A percentile compares a stretch with the other conserved stretches of the same genome.
phyloP scores from a whole-genome alignment of 2,113 vertebrate species.

The Thunnus thynnus region DNA sequence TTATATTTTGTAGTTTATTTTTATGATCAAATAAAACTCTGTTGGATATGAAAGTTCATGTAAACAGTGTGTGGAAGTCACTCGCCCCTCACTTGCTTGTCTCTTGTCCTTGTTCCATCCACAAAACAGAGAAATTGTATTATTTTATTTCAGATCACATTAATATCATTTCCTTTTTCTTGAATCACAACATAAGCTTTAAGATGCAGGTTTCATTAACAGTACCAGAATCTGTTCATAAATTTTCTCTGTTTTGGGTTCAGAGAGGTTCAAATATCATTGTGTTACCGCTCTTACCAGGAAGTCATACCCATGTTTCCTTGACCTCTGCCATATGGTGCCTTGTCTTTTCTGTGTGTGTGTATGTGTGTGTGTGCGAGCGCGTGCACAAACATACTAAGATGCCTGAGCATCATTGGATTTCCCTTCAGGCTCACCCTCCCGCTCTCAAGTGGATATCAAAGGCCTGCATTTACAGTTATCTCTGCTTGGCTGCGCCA shows the following conservation, averaged over 20 bases:
- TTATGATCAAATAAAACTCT: neutral
- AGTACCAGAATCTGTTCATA: neutral
- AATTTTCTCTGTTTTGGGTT: constrained; percentile 36
- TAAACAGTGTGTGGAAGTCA: no score
- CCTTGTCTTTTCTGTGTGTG: constrained; percentile 44
- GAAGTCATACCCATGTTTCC: constrained; percentile 37
- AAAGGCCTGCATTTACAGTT: constrained; percentile 85
- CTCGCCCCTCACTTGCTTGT: no score
- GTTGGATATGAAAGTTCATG: no score
- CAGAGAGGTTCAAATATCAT: constrained; percentile 43
- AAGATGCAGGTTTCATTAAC: constrained; percentile 19
- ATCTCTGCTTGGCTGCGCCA: constrained; percentile 81
- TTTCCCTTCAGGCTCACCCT: constrained; percentile 71
- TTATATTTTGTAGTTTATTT: neutral
- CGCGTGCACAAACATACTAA: constrained; percentile 34
- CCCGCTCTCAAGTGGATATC: constrained; percentile 78
- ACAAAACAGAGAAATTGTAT: no score
- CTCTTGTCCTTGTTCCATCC: no score
- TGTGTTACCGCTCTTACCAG: constrained; percentile 50
- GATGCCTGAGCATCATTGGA: constrained; percentile 61
- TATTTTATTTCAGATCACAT: neutral
- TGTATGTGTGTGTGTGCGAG: constrained; percentile 17
- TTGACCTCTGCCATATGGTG: constrained; percentile 64
- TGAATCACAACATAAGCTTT: constrained; percentile 11
- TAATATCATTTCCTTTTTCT: constrained; percentile 8